Evolutionary conservation across 2,888 invertebrate genomes (phyloP).

Genomic region (Cosmorhoe ocellata): DNA sequence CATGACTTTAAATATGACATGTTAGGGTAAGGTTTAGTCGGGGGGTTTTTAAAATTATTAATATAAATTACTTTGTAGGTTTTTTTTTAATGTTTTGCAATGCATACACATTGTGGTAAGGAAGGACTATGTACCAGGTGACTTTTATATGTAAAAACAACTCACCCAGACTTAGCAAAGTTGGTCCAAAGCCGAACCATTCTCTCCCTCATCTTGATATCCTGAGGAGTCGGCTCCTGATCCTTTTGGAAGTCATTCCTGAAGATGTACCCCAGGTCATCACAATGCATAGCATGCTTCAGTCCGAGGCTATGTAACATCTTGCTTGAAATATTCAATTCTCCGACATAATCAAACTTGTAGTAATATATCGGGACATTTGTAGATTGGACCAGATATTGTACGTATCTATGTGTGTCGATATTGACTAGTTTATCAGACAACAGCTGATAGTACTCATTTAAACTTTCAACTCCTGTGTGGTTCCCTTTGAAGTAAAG

Average conservation of each 20-base stretch:
- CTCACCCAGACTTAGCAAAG: slow-evolving; percentile 76
- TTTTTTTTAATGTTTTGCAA: no score
- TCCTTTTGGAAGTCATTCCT: slow-evolving; percentile 58
- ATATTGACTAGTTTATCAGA: slow-evolving; percentile 61
- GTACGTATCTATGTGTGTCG: slow-evolving; percentile 61
- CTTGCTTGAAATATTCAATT: slow-evolving; percentile 54
- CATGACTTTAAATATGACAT: no score
- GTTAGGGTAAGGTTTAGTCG: no score
- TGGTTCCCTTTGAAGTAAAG: slow-evolving; percentile 60
- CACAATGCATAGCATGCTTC: slow-evolving; percentile 59
- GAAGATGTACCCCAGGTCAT: slow-evolving; percentile 70
- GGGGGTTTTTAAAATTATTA: no score
- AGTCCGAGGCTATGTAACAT: slow-evolving; percentile 39
- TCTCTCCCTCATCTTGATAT: slow-evolving; percentile 67
- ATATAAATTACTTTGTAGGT: no score
- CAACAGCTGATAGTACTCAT: slow-evolving; percentile 56
- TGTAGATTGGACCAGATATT: slow-evolving; percentile 58
- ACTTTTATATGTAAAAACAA: slow-evolving; percentile 7
- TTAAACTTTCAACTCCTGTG: slow-evolving; percentile 48
- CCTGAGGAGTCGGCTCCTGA: slow-evolving; percentile 57
- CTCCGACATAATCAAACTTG: slow-evolving; percentile 70
- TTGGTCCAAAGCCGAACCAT: slow-evolving; percentile 74
- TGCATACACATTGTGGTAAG: no score
- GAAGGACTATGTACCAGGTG: no score
- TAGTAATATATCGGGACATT: slow-evolving; percentile 68